Base-by-base conservation (phyloP, 2,888 invertebrate genomes). In the Dryococelus australis region DNA sequence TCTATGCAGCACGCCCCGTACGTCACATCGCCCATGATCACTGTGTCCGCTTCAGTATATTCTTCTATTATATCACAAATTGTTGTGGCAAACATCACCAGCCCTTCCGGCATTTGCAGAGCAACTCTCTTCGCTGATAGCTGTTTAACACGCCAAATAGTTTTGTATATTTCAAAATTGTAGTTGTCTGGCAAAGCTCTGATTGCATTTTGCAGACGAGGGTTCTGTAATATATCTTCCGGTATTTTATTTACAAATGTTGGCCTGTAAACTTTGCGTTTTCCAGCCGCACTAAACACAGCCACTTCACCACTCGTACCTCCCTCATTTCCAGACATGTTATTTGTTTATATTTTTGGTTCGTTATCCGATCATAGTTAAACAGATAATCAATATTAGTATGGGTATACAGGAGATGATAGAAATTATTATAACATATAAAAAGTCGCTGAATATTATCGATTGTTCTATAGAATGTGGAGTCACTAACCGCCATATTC, bases 1-100 rank as follows among this genome's bases (percentile, higher is more conserved):
- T 99, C 99, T 20, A 99, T 96, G 92, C 99, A 99, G 92, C 99
- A 99, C 0, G 99, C 99, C 78, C 99, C 99, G 91, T 99, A 99
- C 0, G 99, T 99, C 26, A 99, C 99, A 93, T 99, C 99, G 12
- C 98, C 99, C 98, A 99, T 98, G 89, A 99, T 98, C 85, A 99
- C 95, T 0, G 97, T 96, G 90, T 99, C 98, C 3, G 97, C 98
- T 65, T 95, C 95, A 2, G 98, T 97, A 91, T 98, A 98, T 87
- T 95, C 94, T 92, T 98, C 96, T 90, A 99, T 96, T 89, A 99
- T 98, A 92, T 99, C 99, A 89, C 98, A 96, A 88, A 99, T 96
- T 4, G 97, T 96, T 88, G 98, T 97, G 0, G 99, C 96, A 93
- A 97, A 99, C 93, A 99, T 94, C 28, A 99, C 94, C 9, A 99